Conservation (phyloP, 2,797 vertebrate genomes). For the Falco biarmicus region DNA sequence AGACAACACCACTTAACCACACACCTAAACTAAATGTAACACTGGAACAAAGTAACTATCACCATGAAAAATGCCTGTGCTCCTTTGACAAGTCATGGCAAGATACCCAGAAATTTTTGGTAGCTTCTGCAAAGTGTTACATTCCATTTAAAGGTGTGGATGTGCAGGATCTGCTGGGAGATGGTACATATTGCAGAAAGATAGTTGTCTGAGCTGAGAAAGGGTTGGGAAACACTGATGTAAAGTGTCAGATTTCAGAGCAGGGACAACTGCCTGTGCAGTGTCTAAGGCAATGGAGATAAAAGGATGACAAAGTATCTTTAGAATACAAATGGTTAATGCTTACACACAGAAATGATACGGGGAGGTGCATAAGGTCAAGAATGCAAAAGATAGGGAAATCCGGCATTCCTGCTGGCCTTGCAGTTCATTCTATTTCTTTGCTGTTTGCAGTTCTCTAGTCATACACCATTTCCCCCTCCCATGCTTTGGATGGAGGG, state of each 20-base stretch:
- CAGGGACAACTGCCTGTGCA: neutral
- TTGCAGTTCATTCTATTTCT: neutral
- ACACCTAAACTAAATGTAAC: neutral
- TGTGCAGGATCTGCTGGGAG: neutral
- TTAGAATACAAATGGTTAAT: neutral
- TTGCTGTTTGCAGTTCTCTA: neutral
- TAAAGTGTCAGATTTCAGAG: neutral
- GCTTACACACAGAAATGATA: neutral
- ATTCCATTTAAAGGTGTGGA: slow-evolving; percentile 39
- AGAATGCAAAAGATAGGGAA: slow-evolving; percentile 18
- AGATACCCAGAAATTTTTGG: neutral
- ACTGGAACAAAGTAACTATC: neutral
- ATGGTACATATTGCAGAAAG: neutral
- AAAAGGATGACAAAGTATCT: neutral
- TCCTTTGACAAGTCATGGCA: neutral
- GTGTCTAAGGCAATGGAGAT: neutral
- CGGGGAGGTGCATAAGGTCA: neutral
- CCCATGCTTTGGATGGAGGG: neutral
- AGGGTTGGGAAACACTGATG: neutral
- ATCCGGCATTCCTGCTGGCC: neutral
- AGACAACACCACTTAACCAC: neutral
- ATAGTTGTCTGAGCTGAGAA: neutral
- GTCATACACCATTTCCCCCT: neutral
- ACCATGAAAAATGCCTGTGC: neutral
- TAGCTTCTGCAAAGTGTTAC: neutral